Conservation (phyloP, 2,888 invertebrate species). For the Lasioglossum malachurum region DNA sequence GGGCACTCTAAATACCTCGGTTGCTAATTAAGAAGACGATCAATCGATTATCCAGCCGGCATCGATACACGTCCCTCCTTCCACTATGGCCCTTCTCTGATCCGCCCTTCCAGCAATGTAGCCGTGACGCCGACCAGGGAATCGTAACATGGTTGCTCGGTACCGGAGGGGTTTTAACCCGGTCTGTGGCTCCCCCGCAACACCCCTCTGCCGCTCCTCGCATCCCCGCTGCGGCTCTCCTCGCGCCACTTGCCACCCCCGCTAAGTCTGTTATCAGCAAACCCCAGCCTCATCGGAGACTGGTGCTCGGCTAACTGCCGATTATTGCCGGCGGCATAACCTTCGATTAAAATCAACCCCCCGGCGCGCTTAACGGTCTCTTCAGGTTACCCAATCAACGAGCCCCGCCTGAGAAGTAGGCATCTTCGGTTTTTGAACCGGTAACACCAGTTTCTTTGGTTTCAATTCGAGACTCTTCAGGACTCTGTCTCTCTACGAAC, state of each 20-base stretch:
- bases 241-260: slow-evolving; percentile 47
- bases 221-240: neutral
- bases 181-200: slow-evolving; percentile 3
- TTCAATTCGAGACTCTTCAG: neutral
- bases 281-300: slow-evolving; percentile 73
- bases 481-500: neutral
- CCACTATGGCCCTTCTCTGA: slow-evolving; percentile 42
- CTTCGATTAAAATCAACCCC: slow-evolving; percentile 77
- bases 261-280: slow-evolving; percentile 82
- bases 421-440: neutral
- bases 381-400: slow-evolving; percentile 63
- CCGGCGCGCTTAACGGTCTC: slow-evolving; percentile 64
- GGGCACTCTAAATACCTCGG: slow-evolving; percentile 72
- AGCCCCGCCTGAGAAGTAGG: slow-evolving; percentile 22
- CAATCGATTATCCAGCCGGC: slow-evolving; percentile 74
- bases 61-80: slow-evolving; percentile 64
- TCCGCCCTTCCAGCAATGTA: slow-evolving; percentile 61
- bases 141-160: slow-evolving; percentile 66
- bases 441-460: neutral
- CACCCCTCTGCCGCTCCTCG: neutral
- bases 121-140: slow-evolving; percentile 67
- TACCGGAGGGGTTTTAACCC: slow-evolving; percentile 61
- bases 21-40: slow-evolving; percentile 77
- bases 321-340: slow-evolving; percentile 75
- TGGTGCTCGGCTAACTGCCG: slow-evolving; percentile 75